Evolutionary conservation across 35 echinoderm and acorn worm genomes (phyloP), one percentile per base, ranked within the genome.

Genomic region (Hemicentrotus pulcherrimus): DNA sequence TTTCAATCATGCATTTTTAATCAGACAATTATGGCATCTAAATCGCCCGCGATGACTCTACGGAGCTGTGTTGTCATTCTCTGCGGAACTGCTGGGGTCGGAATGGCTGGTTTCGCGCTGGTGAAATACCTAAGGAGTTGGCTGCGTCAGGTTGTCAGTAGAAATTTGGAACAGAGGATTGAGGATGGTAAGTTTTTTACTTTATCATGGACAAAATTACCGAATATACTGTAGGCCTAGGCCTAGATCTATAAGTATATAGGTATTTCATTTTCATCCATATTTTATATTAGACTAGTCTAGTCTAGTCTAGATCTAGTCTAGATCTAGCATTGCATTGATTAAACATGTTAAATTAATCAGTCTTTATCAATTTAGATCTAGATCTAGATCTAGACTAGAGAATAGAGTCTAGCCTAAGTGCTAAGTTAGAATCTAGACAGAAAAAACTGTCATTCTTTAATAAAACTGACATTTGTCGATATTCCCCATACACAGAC

Each of bases 161-260:
- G 48, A 46, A 93, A 93, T 28, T 31, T 93, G 16, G 91, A 93
- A n/a, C 91, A 93, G 91, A 93, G 28, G 48, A 93, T 93, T 58
- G 91, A 93, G 46, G 91, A 93, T 93, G 91, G 91, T 93, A 58
- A 47, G 88, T 14, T 41, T 31, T 31, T 28, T 86, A 50, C 48
- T 8, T 10, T 50, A 50, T 50, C 48, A 13, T 50, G 0, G 35
- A 41, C n/a, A 41, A 41, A 1, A 41, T 41, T 0, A 41, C 35
- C 35, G 35, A 41, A 41, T 41, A 41, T n/a, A n/a, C n/a, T n/a
- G n/a, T n/a, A n/a, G 47, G 48, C 0, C 48, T 50, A 50, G 48
- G 18, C 24, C 10, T 22, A 86, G n/a, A n/a, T n/a, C n/a, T n/a
- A n/a, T n/a, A n/a, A n/a, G n/a, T n/a, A n/a, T n/a, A n/a, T n/a